phyloP scores from a whole-genome alignment of 2,888 invertebrate species.

The Nymphalis c-album region DNA sequence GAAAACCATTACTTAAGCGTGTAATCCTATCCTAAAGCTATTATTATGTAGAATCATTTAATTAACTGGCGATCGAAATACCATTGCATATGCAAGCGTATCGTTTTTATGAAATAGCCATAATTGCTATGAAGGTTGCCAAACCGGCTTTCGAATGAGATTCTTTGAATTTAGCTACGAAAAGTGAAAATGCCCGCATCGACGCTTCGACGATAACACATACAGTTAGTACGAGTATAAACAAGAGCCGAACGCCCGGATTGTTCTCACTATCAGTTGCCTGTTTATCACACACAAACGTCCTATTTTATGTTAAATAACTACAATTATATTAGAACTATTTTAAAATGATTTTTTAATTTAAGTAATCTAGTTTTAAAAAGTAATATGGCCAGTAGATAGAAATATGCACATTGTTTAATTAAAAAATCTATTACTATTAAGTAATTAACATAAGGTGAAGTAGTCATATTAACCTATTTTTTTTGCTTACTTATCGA shows the following conservation, averaged over 20 bases:
- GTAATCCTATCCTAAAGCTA: constrained; percentile 15
- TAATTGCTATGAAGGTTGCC: constrained; percentile 19
- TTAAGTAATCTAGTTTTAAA: too few relatives aligned
- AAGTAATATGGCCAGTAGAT: too few relatives aligned
- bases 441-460: too few relatives aligned
- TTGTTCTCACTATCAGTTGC: constrained; percentile 20
- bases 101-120: constrained; percentile 29
- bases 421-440: too few relatives aligned
- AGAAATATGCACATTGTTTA: too few relatives aligned
- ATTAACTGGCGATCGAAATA: constrained; percentile 22
- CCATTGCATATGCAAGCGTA: constrained; percentile 21
- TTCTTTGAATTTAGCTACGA: constrained; percentile 55
- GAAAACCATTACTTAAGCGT: constrained; percentile 16
- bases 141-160: constrained; percentile 51
- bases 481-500: too few relatives aligned
- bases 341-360: not conserved
- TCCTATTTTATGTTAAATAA: not conserved
- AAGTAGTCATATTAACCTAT: too few relatives aligned
- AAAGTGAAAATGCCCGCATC: constrained; percentile 66
- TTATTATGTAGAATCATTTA: constrained; percentile 28
- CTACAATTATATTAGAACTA: constrained; percentile 2
- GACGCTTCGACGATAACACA: constrained; percentile 29
- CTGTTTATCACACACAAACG: constrained; percentile 3
- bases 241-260: constrained; percentile 19
- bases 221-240: constrained; percentile 24